These are phyloP conservation scores for Lagopus muta DNA, from an alignment of 2,113 vertebrate genomes.

Conservation along the genomic window DNA sequence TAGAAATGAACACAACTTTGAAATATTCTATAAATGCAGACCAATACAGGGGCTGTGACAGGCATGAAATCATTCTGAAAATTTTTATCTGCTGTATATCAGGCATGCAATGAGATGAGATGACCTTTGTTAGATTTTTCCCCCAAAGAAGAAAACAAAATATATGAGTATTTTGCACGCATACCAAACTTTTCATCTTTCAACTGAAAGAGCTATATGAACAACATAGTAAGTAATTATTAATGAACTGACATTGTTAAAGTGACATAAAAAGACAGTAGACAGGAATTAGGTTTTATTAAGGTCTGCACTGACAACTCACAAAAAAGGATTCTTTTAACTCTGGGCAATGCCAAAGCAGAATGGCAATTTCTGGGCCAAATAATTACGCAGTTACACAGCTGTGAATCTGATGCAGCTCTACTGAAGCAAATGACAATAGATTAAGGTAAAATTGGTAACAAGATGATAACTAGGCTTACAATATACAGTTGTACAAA, in stretches of 20 bases:
- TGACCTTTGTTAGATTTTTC: not conserved
- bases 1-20: conserved; percentile 46
- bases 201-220: not conserved
- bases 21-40: conserved; percentile 64
- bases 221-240: not conserved
- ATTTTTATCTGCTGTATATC: conserved; percentile 47
- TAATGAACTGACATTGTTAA: not conserved
- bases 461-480: accelerated
- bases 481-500: not conserved
- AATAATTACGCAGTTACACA: not conserved
- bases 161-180: not conserved
- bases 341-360: accelerated
- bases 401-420: not conserved
- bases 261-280: not conserved
- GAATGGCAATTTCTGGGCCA: not conserved
- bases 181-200: not conserved
- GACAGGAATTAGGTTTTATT: not conserved
- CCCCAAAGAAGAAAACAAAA: not conserved
- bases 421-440: accelerated
- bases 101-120: not conserved
- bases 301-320: not conserved
- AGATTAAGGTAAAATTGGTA: not conserved
- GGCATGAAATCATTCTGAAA: conserved; percentile 63
- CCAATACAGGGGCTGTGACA: conserved; percentile 37
- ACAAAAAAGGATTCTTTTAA: not conserved